Percentiles rank a stretch among this genome's conserved stretches.
Conservation (phyloP, 2,888 invertebrate genomes). For the Abrostola tripartita region DNA sequence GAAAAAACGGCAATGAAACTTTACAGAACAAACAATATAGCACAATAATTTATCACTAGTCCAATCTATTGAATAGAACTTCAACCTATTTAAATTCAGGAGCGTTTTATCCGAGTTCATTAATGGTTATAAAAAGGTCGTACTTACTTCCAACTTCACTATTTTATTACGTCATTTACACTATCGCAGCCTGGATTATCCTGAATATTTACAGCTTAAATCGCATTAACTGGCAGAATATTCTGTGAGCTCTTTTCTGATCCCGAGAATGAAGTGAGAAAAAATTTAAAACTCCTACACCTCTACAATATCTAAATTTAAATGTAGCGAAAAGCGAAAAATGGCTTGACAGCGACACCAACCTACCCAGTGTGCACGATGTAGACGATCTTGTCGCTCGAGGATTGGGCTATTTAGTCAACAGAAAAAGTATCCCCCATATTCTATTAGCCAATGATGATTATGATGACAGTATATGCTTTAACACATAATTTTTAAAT, state of each 20-base stretch:
- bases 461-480: too few species aligned
- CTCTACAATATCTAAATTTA: not conserved
- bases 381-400: too few species aligned
- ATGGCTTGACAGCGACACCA: too few species aligned
- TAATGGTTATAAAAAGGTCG: constrained; percentile 2
- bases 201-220: constrained; percentile 17
- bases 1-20: constrained; percentile 12
- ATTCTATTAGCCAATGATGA: too few species aligned
- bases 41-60: not conserved
- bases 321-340: not conserved
- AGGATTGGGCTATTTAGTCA: too few species aligned
- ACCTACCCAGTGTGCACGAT: too few species aligned
- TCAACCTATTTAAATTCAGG: constrained; percentile 1
- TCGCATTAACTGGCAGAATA: not conserved
- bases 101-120: not conserved
- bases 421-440: too few species aligned
- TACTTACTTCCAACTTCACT: not conserved
- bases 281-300: not conserved
- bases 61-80: not conserved
- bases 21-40: constrained; percentile 10
- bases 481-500: constrained; percentile 1
- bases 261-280: constrained; percentile 2
- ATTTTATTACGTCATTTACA: constrained; percentile 2
- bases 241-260: not conserved
- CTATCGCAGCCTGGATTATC: constrained; percentile 7